Percentiles rank a stretch among this genome's conserved stretches.
Evolutionary conservation across 2,113 vertebrate species (phyloP).

Genomic region (Sinocyclocheilus anshuiensis): DNA sequence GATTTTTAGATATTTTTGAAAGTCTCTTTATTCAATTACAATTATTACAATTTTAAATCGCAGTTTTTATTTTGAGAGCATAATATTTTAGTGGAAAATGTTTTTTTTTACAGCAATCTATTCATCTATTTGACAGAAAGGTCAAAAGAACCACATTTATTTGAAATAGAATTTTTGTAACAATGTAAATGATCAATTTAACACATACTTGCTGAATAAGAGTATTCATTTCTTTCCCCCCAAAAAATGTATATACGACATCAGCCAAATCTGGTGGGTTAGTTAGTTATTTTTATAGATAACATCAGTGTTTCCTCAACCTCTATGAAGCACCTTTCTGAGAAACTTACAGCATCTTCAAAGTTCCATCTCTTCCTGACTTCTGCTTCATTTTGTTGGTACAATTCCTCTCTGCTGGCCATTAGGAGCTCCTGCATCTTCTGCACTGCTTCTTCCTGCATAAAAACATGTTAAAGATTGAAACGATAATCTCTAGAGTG

Average conservation of each 20-base stretch:
- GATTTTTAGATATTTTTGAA: neutral
- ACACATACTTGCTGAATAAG: neutral
- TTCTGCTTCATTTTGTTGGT: conserved; percentile 79
- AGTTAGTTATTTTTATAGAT: no score
- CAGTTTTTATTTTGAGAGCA: no score
- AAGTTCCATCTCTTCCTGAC: conserved; percentile 84
- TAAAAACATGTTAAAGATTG: neutral
- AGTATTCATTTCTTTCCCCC: neutral
- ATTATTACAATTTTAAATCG: no score
- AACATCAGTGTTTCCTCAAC: no score
- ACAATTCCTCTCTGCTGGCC: conserved; percentile 74
- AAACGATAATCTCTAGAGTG: neutral
- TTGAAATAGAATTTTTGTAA: neutral
- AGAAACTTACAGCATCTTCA: conserved; percentile 79
- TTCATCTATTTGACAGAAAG: neutral
- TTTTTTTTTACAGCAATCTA: neutral
- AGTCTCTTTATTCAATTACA: no score
- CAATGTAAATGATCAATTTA: neutral
- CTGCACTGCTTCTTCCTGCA: conserved; percentile 76
- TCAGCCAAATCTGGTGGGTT: no score
- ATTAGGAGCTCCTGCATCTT: conserved; percentile 79
- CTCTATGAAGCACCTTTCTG: neutral
- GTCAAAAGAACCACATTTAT: neutral
- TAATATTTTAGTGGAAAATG: no score
- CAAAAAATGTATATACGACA: no score